Evolutionary conservation across 2,797 vertebrate species (phyloP), one percentile per base, ranked within the genome.

Genomic region (Cetoscarus ocellatus): DNA sequence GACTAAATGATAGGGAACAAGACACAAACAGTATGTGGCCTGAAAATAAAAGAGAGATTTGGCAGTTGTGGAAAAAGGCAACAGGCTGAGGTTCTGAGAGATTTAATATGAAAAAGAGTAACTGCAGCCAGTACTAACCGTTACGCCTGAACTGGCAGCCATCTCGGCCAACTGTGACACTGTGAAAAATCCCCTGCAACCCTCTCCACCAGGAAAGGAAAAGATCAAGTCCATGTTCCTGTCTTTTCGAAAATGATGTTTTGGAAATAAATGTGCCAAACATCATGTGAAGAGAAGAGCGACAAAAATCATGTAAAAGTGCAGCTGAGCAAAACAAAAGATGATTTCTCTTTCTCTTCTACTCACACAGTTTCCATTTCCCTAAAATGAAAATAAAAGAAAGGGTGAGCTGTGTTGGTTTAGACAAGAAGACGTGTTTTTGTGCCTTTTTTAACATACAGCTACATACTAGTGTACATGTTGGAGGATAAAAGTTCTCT

Each of bases 221-320:
- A 96, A 45, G 65, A 97, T 91, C 62, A 93, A 74, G 10, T 98
- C 95, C 90, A 98, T 69, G 86, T 98, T 98, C 83, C 97, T 98
- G 12, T 85, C 82, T 85, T 70, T 83, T 70, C 17, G 5, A 50
- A 63, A 49, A 77, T 58, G 4, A 42, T 34, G 8, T 60, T 72
- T 52, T 57, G 3, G 62, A 65, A 75, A 18, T 1, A 42, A 7
- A 70, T 56, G 18, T 51, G 17, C 8, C 51, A 8, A 49, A 42
- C 10, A 54, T 65, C 49, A 76, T 10, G 48, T 62, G 47, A 68
- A 10, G 53, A 7, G 59, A 9, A 51, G 2, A 65, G 8, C 7
- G 3, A 44, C 1, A 3, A 13, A 51, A 57, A 50, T 52, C 27
- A 45, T 3, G 7, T 36, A 39, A 64, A 47, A 40, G 1, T 73